Percentiles rank a stretch among this genome's conserved stretches.
Evolutionary conservation across 2,113 vertebrate genomes (phyloP).

Genomic region (Heterotis niloticus): DNA sequence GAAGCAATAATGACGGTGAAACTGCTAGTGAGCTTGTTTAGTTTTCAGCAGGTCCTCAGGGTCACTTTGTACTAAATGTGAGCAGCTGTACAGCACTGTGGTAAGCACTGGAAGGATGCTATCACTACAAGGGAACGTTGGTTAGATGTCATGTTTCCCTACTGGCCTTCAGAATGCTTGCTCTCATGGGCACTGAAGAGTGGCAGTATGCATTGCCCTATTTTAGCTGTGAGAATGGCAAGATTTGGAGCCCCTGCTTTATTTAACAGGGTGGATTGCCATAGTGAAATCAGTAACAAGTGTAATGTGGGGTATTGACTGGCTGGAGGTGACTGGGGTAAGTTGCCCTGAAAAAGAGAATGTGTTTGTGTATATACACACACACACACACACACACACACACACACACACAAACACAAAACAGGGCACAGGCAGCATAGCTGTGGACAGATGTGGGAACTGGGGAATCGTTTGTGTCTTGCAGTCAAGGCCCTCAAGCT

Average conservation of each 20-base stretch:
- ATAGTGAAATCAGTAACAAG: background rate
- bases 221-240: background rate
- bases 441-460: background rate
- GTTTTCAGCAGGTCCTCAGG: too few species aligned
- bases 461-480: background rate
- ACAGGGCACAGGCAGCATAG: background rate
- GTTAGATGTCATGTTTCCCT: background rate
- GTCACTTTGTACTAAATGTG: too few species aligned
- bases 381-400: background rate
- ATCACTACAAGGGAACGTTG: background rate
- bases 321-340: background rate
- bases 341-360: background rate
- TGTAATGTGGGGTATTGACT: background rate
- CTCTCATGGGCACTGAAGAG: background rate
- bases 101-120: too few species aligned
- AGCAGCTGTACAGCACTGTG: too few species aligned
- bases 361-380: background rate
- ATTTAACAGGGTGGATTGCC: background rate
- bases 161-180: too few species aligned
- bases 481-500: constrained; percentile 51
- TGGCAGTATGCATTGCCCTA: background rate
- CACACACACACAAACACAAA: too few species aligned
- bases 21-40: too few species aligned
- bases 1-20: too few species aligned
- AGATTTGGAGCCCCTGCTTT: background rate